These are phyloP conservation scores for Acrobasis repandana DNA, from an alignment of 2,888 invertebrate species.

Conservation along the genomic window DNA sequence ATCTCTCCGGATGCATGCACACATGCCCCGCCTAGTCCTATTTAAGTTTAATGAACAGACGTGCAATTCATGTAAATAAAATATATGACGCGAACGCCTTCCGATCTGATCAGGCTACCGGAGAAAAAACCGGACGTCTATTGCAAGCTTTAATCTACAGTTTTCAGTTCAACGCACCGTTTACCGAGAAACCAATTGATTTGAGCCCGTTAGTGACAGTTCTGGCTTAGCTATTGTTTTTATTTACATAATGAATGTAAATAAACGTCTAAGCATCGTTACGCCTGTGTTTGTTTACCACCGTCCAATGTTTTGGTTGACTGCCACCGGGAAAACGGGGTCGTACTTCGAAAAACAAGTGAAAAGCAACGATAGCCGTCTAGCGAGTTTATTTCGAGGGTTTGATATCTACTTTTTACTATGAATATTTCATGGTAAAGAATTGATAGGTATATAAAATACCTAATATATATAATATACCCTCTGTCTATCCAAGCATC, in stretches of 20 bases:
- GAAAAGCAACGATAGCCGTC: background rate
- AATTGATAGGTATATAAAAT: no score
- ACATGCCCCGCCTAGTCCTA: no score
- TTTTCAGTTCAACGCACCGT: constrained; percentile 21
- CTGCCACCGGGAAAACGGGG: background rate
- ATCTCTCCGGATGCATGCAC: no score
- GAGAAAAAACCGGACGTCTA: background rate
- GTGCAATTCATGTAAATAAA: no score
- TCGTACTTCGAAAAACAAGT: background rate
- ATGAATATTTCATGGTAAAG: no score
- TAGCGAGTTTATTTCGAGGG: background rate
- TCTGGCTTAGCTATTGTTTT: constrained; percentile 10
- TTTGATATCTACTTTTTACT: no score
- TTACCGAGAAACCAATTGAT: constrained; percentile 19
- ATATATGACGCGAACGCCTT: no score
- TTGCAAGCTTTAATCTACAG: background rate
- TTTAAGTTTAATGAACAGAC: no score
- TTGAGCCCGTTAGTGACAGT: constrained; percentile 4
- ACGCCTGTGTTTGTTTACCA: constrained; percentile 6
- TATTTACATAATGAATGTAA: constrained; percentile 15
- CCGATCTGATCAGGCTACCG: no score
- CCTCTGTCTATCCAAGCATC: no score
- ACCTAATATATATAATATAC: no score
- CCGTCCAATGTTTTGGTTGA: constrained; percentile 9
- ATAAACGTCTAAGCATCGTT: constrained; percentile 13